Percentiles rank a stretch among this genome's conserved stretches.
phyloP scores from a whole-genome alignment of 2,113 vertebrate species.

The Anser cygnoides region DNA sequence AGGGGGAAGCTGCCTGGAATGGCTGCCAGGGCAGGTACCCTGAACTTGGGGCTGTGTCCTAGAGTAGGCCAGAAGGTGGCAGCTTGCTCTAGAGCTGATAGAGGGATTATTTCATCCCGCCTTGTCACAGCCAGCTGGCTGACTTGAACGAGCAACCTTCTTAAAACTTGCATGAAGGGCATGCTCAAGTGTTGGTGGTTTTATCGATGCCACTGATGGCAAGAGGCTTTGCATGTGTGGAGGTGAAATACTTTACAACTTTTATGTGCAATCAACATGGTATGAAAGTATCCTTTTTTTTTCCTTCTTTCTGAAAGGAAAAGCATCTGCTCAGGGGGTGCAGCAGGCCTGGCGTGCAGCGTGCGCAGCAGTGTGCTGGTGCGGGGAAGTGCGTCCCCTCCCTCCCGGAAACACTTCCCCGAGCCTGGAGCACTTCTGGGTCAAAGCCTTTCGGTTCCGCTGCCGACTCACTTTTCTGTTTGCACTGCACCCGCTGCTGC shows the following conservation, averaged over 20 bases:
- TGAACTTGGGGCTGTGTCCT: not conserved
- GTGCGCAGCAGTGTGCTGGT: not conserved
- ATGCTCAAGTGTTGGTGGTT: not conserved
- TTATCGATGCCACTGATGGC: too few relatives aligned
- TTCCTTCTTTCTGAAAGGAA: too few relatives aligned
- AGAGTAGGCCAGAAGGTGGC: not conserved
- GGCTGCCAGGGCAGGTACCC: not conserved
- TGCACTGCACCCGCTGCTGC: not conserved
- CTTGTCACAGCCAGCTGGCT: not conserved
- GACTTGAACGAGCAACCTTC: not conserved
- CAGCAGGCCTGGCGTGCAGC: not conserved
- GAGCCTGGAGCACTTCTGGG: not conserved
- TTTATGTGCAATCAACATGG: rapidly evolving
- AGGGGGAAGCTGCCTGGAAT: not conserved
- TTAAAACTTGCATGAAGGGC: not conserved
- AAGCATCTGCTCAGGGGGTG: too few relatives aligned
- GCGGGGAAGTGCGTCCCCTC: too few relatives aligned
- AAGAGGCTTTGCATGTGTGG: too few relatives aligned
- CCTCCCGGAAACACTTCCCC: not conserved
- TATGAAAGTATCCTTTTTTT: not conserved
- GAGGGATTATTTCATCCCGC: not conserved
- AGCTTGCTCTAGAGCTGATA: not conserved
- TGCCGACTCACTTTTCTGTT: not conserved
- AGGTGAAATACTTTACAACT: too few relatives aligned
- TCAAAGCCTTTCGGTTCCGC: not conserved